Percentiles rank a stretch among this genome's conserved stretches.
Conservation (phyloP, 1,140 invertebrate species). For the Apis dorsata region DNA sequence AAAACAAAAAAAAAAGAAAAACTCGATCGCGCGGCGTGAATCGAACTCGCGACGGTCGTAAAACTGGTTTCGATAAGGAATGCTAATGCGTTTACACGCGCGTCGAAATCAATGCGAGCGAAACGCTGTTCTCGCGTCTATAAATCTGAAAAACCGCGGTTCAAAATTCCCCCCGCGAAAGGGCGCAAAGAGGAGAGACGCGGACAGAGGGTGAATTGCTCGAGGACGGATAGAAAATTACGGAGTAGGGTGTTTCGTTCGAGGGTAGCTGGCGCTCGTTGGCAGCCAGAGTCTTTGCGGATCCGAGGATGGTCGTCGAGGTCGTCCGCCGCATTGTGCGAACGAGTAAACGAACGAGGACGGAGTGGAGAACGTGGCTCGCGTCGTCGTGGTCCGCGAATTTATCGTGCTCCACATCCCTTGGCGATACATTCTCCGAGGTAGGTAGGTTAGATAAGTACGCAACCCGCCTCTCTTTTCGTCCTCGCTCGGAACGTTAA, state of each 20-base stretch:
- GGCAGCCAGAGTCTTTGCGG: too few relatives aligned
- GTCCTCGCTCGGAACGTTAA: constrained; percentile 38
- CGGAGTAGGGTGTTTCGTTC: too few relatives aligned
- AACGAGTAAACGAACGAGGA: constrained; percentile 38
- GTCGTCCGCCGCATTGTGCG: constrained; percentile 16
- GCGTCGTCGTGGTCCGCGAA: constrained; percentile 46
- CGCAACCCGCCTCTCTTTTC: constrained; percentile 29
- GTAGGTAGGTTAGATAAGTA: not conserved
- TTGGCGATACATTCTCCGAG: constrained; percentile 51
- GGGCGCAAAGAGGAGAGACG: too few relatives aligned
- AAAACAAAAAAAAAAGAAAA: not conserved
- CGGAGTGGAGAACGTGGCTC: not conserved
- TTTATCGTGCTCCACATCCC: constrained; percentile 58
- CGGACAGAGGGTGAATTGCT: too few relatives aligned
- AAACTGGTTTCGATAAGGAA: not conserved
- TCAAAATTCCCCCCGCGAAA: too few relatives aligned
- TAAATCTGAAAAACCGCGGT: too few relatives aligned
- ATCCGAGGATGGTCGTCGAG: too few relatives aligned
- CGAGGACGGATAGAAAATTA: too few relatives aligned
- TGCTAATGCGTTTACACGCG: not conserved
- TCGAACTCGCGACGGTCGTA: not conserved
- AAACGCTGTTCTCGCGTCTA: too few relatives aligned
- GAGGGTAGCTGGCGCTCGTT: too few relatives aligned
- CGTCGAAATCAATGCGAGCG: too few relatives aligned
- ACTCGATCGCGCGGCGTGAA: not conserved